Conservation (phyloP, 2,113 vertebrate species). For the Cardinalis cardinalis region DNA sequence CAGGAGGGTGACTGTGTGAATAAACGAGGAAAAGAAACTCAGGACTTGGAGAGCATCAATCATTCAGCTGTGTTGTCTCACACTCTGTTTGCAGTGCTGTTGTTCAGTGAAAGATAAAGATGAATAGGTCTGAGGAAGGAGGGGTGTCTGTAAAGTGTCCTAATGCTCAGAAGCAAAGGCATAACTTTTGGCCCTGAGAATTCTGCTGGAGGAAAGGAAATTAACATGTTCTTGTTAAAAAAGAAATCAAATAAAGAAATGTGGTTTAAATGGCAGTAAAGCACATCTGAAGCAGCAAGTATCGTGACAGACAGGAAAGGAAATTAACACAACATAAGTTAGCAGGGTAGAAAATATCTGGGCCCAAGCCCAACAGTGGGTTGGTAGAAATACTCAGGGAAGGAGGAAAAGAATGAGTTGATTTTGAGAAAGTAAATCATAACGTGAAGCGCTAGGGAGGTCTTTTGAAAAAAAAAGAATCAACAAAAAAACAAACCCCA, state of each 20-base stretch:
- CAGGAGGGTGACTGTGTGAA: neutral
- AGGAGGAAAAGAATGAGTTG: neutral
- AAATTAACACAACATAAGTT: slow-evolving; percentile 38
- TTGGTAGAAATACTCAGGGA: neutral
- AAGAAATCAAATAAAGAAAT: slow-evolving; percentile 54
- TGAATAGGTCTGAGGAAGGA: slow-evolving; percentile 32
- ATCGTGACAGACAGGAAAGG: slow-evolving; percentile 4
- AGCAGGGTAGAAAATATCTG: neutral
- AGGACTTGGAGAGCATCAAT: slow-evolving; percentile 53
- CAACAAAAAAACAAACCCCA: neutral
- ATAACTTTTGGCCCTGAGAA: slow-evolving; percentile 33
- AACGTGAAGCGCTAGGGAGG: neutral
- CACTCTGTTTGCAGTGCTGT: slow-evolving; percentile 59
- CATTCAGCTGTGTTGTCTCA: slow-evolving; percentile 44
- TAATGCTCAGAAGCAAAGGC: slow-evolving; percentile 1
- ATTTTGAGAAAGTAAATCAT: neutral
- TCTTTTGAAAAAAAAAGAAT: neutral
- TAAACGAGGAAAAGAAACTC: slow-evolving; percentile 2
- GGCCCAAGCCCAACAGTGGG: neutral
- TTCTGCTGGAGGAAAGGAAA: slow-evolving; percentile 58
- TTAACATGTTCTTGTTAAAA: slow-evolving; percentile 53
- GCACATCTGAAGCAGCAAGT: slow-evolving; percentile 16
- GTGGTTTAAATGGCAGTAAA: slow-evolving; percentile 51
- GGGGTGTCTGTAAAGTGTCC: slow-evolving; percentile 30
- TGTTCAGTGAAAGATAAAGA: slow-evolving; percentile 69